phyloP scores from a whole-genome alignment of 1,140 invertebrate species.

The Ips nitidus region DNA sequence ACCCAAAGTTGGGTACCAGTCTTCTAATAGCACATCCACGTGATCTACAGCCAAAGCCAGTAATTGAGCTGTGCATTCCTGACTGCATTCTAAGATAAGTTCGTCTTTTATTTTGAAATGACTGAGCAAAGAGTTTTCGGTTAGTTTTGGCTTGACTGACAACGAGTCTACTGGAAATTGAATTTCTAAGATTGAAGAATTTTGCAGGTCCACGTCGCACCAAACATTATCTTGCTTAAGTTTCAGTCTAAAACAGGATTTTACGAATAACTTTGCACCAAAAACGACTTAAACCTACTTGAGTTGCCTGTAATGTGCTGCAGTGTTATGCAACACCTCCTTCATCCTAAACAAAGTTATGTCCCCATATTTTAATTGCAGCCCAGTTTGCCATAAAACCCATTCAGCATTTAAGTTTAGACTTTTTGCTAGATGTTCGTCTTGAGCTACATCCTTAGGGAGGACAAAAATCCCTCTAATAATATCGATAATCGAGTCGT shows the following conservation, averaged over 20 bases:
- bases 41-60: constrained; percentile 93
- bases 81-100: constrained; percentile 52
- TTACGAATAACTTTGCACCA: neutral
- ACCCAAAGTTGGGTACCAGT: constrained; percentile 93
- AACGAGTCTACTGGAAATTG: constrained; percentile 78
- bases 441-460: constrained; percentile 65
- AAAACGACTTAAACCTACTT: constrained; percentile 40
- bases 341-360: constrained; percentile 80
- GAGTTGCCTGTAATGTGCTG: constrained; percentile 48
- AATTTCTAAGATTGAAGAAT: constrained; percentile 85
- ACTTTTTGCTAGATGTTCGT: constrained; percentile 63
- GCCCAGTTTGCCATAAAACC: constrained; percentile 94
- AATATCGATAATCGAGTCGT: constrained; percentile 84
- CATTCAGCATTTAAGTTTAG: constrained; percentile 80
- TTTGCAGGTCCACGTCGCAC: constrained; percentile 80
- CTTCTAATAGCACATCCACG: constrained; percentile 94
- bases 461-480: constrained; percentile 68
- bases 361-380: constrained; percentile 82
- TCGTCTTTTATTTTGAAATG: constrained; percentile 62
- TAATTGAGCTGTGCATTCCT: constrained; percentile 80
- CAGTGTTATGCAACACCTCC: constrained; percentile 64
- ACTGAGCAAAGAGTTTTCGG: constrained; percentile 56
- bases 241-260: constrained; percentile 61
- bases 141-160: constrained; percentile 66
- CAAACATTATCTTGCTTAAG: constrained; percentile 80